Percentiles rank a stretch among this genome's conserved stretches.
phyloP scores from a whole-genome alignment of 2,888 invertebrate genomes.

The Apamea sordens region DNA sequence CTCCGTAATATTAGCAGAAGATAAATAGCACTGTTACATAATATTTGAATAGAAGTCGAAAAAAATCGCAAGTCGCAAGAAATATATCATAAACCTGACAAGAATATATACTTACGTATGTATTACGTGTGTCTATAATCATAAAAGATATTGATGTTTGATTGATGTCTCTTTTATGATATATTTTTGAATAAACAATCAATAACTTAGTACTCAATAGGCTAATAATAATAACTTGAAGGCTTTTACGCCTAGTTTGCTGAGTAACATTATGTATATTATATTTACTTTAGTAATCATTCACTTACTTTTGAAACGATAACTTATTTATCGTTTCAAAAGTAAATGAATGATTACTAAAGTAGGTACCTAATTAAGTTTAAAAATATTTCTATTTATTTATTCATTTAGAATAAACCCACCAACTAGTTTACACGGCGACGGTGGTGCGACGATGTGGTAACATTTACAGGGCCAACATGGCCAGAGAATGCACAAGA shows the following conservation, averaged over 20 bases:
- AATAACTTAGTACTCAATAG: background rate
- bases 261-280: background rate
- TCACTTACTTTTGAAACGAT: no score
- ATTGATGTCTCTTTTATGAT: conserved; percentile 10
- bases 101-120: conserved; percentile 42
- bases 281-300: no score
- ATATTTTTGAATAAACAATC: conserved; percentile 6
- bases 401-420: no score
- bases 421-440: no score
- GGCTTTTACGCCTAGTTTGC: background rate
- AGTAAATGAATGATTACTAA: background rate
- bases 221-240: background rate
- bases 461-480: no score
- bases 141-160: conserved; percentile 25
- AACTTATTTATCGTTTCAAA: no score
- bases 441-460: no score
- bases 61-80: conserved; percentile 25
- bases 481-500: no score
- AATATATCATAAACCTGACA: conserved; percentile 37
- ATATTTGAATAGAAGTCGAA: conserved; percentile 10
- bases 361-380: no score
- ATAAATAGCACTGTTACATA: conserved; percentile 35
- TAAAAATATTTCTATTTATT: background rate
- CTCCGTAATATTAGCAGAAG: conserved; percentile 31
- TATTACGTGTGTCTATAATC: conserved; percentile 7